Conservation (phyloP, 2,797 vertebrate genomes). For the Lepilemur septentrionalis region DNA sequence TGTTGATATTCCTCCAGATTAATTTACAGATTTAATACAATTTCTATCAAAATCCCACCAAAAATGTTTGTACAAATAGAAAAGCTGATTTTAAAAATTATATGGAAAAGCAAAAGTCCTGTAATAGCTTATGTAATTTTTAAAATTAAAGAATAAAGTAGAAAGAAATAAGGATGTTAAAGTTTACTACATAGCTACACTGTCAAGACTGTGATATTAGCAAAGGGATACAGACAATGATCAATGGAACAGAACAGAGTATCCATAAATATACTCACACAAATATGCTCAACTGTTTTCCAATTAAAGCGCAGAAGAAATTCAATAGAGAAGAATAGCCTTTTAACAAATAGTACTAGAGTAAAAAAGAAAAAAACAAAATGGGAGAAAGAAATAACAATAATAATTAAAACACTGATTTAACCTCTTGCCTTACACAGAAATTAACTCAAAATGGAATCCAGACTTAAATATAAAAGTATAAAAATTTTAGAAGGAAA, state of each 20-base stretch:
- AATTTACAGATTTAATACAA: background rate
- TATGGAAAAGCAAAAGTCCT: background rate
- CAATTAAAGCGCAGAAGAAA: background rate
- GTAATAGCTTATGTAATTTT: background rate
- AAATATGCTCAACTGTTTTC: background rate
- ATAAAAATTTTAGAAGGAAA: background rate
- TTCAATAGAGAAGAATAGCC: background rate
- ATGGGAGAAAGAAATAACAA: background rate
- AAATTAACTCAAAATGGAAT: conserved; percentile 2
- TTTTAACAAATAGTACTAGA: background rate
- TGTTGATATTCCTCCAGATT: background rate
- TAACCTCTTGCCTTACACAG: background rate
- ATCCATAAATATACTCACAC: background rate
- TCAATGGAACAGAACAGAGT: background rate
- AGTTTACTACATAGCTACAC: background rate
- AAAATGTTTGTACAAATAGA: background rate
- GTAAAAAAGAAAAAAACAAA: background rate
- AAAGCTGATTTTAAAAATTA: background rate
- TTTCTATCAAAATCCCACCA: background rate
- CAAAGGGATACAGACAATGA: background rate
- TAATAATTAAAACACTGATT: background rate
- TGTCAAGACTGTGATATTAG: background rate
- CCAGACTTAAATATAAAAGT: background rate
- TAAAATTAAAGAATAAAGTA: background rate
- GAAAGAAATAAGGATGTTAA: background rate